Evolutionary conservation across 92 coral and sea anemone species (phyloP), one percentile per base, ranked within the genome.

Genomic region (Palythoa grandiflora): DNA sequence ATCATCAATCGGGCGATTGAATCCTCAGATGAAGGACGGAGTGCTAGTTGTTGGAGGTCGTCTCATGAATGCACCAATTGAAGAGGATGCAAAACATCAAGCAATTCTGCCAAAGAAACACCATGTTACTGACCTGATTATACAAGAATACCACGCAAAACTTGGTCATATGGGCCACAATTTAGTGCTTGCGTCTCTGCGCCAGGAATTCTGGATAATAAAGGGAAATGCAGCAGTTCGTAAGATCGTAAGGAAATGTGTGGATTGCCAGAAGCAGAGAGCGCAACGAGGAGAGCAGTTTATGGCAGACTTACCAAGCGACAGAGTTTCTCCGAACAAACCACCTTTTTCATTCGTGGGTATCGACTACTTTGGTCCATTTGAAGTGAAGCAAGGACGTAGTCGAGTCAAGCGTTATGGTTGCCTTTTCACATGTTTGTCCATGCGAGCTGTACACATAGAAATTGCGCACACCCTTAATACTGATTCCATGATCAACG

Each of bases 321-420:
- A 52, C 59, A 52, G 59, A 52, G 59, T 71, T 71, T 21, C 75
- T 71, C 44, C 44, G 1, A 38, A 38, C 16, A 52, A 52, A 52
- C 59, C 59, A 52, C 59, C 59, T 52, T 52, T 52, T 0, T 52
- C 59, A 52, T 52, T 52, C 13, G 1, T 52, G 59, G 28, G 28
- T 28, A 28, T 28, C 28, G 28, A 28, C 28, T 28, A 28, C 28
- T 28, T 28, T 28, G 28, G 59, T 52, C 59, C 75, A 71, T 71
- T 71, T 21, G 75, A 71, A 38, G 75, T 71, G 16, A 71, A 71
- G 75, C 75, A 71, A 71, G 75, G 75, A 38, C 37, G 75, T 21
- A 71, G 44, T 71, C 75, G 75, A 21, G 75, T 71, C 37, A 71
- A 71, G 44, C 75, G 75, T 38, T 71, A 71, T 15, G 75, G 75